Conservation (phyloP, 1,140 invertebrate genomes). For the Acyrthosiphon pisum region DNA sequence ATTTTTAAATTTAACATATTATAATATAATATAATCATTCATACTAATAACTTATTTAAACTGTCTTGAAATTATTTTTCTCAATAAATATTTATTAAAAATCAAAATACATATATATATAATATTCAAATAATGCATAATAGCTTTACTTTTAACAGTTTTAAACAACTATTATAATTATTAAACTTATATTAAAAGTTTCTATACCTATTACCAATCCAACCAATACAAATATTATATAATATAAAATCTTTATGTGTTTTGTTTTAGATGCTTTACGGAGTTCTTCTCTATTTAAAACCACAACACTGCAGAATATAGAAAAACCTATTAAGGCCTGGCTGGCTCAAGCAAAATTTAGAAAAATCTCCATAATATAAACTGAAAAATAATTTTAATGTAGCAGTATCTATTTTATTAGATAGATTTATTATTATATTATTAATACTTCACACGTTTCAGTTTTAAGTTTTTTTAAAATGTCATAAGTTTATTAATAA, state of each 20-base stretch:
- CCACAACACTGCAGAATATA: neutral
- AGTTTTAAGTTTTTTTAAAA: neutral
- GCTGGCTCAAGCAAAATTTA: neutral
- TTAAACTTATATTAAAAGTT: no score
- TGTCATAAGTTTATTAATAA: neutral
- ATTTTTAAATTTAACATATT: no score
- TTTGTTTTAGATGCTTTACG: neutral
- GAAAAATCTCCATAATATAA: neutral
- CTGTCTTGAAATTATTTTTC: no score
- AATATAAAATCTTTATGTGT: neutral
- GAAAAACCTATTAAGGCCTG: neutral
- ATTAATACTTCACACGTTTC: neutral
- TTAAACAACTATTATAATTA: no score
- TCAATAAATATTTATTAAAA: no score
- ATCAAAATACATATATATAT: no score
- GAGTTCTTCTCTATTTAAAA: neutral
- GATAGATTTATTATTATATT: slow-evolving; percentile 1
- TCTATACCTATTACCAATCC: no score
- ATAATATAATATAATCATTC: no score
- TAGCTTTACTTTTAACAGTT: no score
- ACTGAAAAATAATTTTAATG: neutral
- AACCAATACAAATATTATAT: neutral
- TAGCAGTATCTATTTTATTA: no score
- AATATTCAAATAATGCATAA: no score
- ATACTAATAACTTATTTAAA: no score